Conservation (phyloP, 2,797 vertebrate genomes). For the Emys orbicularis region DNA sequence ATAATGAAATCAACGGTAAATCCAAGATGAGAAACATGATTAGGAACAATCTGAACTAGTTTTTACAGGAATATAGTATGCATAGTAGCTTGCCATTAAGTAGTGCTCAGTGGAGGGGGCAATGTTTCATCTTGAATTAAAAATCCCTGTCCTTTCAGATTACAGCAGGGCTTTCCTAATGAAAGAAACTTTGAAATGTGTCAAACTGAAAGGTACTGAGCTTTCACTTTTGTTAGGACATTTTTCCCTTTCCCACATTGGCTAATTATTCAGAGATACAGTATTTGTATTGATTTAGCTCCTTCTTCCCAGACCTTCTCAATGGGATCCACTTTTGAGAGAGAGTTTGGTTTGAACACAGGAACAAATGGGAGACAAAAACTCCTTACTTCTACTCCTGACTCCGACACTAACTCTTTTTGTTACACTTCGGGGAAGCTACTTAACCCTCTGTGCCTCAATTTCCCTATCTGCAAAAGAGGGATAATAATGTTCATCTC, state of each 20-base stretch:
- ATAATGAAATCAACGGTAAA: slow-evolving; percentile 4
- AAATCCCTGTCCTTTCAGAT: neutral
- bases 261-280: neutral
- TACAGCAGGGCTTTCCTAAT: neutral
- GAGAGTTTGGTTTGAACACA: neutral
- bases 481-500: neutral
- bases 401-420: neutral
- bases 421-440: neutral
- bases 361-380: neutral
- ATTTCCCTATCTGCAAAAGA: neutral
- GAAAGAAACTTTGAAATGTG: neutral
- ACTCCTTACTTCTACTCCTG: neutral
- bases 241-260: neutral
- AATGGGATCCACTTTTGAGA: neutral
- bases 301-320: neutral
- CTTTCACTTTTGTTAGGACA: neutral
- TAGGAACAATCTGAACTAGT: neutral
- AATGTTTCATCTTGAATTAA: slow-evolving; percentile 29
- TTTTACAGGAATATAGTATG: slow-evolving; percentile 30
- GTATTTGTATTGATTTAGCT: neutral
- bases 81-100: slow-evolving; percentile 12
- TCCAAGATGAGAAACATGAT: neutral
- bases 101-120: neutral
- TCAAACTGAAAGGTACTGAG: neutral
- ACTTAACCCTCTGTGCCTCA: neutral